Percentiles rank a stretch among this genome's conserved stretches.
These are phyloP conservation scores for Plutella xylostella DNA, from an alignment of 2,888 invertebrate genomes.

Conservation along the genomic window DNA sequence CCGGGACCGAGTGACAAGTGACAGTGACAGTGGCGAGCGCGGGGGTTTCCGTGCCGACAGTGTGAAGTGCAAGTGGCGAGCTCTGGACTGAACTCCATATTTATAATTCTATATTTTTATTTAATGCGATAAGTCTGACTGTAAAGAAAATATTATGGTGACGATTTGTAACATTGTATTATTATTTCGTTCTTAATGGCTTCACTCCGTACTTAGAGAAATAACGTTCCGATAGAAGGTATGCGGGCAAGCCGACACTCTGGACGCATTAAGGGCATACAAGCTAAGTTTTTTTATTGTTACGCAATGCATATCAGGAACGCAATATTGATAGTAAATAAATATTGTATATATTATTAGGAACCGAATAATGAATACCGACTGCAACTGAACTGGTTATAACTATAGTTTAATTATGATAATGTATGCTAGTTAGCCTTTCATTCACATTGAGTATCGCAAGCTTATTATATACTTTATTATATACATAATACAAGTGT, in stretches of 20 bases:
- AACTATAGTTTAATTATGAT: conserved; percentile 60
- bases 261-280: conserved; percentile 53
- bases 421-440: conserved; percentile 62
- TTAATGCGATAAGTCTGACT: conserved; percentile 67
- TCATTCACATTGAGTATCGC: conserved; percentile 56
- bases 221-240: conserved; percentile 29
- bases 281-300: conserved; percentile 69
- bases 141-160: conserved; percentile 48
- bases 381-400: conserved; percentile 59
- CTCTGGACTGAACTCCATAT: conserved; percentile 53
- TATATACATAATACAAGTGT: conserved; percentile 24
- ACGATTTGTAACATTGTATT: conserved; percentile 41
- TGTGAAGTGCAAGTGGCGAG: conserved; percentile 22
- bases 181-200: conserved; percentile 59
- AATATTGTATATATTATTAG: conserved; percentile 66
- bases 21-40: background rate
- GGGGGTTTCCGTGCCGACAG: conserved; percentile 11
- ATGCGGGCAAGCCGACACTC: conserved; percentile 14
- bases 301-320: conserved; percentile 70
- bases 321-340: conserved; percentile 70
- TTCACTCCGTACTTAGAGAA: conserved; percentile 56
- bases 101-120: conserved; percentile 67
- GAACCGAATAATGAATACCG: conserved; percentile 59
- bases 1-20: background rate
- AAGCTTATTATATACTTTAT: no score